Evolutionary conservation across 2,888 invertebrate genomes (phyloP).

Genomic region (Myathropa florea): DNA sequence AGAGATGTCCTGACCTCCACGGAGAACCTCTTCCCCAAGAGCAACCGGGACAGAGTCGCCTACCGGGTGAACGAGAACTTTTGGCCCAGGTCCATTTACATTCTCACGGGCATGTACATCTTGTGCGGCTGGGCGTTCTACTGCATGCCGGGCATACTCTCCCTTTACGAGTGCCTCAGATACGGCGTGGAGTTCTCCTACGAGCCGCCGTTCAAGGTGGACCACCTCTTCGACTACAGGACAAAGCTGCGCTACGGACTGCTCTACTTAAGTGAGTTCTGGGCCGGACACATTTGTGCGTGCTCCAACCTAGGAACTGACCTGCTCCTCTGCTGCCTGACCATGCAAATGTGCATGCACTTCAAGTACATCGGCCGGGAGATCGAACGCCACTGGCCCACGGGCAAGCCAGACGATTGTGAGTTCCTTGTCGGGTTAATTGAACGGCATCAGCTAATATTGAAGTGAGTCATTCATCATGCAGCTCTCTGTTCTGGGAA

Average conservation of each 20-base stretch:
- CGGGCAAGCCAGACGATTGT: conserved; percentile 58
- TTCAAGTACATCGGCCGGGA: conserved; percentile 72
- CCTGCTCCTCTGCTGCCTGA: conserved; percentile 53
- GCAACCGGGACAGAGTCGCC: conserved; percentile 17
- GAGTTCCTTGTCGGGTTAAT: conserved; percentile 70
- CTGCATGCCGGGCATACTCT: conserved; percentile 39
- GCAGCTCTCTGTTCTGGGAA: background rate
- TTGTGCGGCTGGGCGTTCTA: conserved; percentile 33
- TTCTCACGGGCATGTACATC: conserved; percentile 18
- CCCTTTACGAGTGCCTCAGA: conserved; percentile 28
- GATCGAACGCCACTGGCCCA: conserved; percentile 72
- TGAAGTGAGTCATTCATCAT: conserved; percentile 64
- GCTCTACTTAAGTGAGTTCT: conserved; percentile 46
- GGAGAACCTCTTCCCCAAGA: conserved; percentile 50
- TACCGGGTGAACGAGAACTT: conserved; percentile 52
- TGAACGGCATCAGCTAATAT: conserved; percentile 72
- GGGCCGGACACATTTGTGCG: conserved; percentile 51
- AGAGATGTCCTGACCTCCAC: conserved; percentile 24
- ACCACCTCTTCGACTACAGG: conserved; percentile 36
- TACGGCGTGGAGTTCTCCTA: conserved; percentile 36
- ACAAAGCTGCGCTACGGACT: conserved; percentile 22
- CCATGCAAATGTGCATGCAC: conserved; percentile 75
- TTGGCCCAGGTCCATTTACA: conserved; percentile 24
- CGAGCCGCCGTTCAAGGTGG: conserved; percentile 55
- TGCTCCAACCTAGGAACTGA: conserved; percentile 48